These are phyloP conservation scores for Caenorhabditis imperialis DNA, from an alignment of 2,888 invertebrate genomes.

Conservation along the genomic window DNA sequence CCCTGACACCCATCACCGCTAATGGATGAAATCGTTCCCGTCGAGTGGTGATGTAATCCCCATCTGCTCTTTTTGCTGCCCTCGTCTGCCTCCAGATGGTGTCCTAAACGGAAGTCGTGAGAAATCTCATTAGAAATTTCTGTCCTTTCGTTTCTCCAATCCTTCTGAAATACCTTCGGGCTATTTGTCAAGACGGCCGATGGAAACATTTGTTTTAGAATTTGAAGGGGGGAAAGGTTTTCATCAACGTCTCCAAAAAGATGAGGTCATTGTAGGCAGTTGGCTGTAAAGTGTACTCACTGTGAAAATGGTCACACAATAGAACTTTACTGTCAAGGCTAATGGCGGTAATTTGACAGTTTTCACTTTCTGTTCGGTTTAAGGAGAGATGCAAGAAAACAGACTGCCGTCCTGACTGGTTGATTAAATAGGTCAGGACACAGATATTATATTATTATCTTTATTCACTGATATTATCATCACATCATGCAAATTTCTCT, in stretches of 20 bases:
- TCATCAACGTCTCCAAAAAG: no score
- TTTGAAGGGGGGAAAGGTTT: no score
- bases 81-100: conserved; percentile 35
- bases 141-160: conserved; percentile 16
- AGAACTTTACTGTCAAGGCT: conserved; percentile 2
- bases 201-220: no score
- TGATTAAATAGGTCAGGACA: conserved; percentile 24
- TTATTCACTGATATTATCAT: no score
- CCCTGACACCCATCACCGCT: conserved; percentile 44
- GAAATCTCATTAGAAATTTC: conserved; percentile 47
- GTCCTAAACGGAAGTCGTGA: no score
- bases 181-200: no score
- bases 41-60: conserved; percentile 37
- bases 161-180: conserved; percentile 20
- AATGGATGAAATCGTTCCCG: conserved; percentile 40
- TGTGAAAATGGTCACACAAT: no score
- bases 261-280: no score
- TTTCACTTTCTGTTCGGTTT: conserved; percentile 35
- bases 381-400: no score
- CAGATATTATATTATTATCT: no score
- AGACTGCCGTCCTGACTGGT: conserved; percentile 20
- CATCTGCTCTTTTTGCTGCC: conserved; percentile 44
- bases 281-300: no score
- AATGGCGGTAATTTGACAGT: conserved; percentile 13
- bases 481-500: conserved; percentile 67